Evolutionary conservation across 2,888 invertebrate genomes (phyloP), one percentile per base, ranked within the genome.

Genomic region (Ganaspis brasiliensis): DNA sequence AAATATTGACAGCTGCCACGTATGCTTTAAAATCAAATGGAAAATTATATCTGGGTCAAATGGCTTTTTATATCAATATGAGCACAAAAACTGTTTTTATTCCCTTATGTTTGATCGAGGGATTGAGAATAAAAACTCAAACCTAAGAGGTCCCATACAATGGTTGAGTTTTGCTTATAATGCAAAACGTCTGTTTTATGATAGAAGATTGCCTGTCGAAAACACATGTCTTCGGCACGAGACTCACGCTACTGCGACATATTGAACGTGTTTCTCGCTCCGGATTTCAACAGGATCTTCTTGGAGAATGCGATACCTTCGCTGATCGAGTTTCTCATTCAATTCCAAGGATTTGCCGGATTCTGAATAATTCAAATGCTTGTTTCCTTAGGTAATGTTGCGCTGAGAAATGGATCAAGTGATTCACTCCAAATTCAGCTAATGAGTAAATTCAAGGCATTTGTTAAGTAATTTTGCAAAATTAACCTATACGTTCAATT

Each of bases 141-240:
- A 19, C 37, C 61, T n/a, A 19, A 8, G 10, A 35, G 10, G 19
- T 10, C 6, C 35, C 37, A 63, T 63, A 31, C 5, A 57, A 57
- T 26, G 21, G 26, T 31, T 19, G 14, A 8, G 21, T 40, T 21
- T 19, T 14, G 37, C 63, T 63, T 63, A 5, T 37, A 10, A 61
- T 19, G 37, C 35, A 63, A 21, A 21, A 19, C 5, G 63, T 61
- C 19, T 61, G 37, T 61, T 37, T 61, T 35, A 35, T 37, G 61
- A 35, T 5, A 37, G 37, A 61, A 37, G 61, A 63, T 63, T 63
- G 37, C 63, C 21, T 63, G 63, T 63, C 63, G 63, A 63, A 63
- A 63, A 40, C 63, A 63, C 21, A 71, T 71, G 49, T 63, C 19
- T 73, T 24, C 70, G 67, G 52, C 26, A 73, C 57, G 57, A 21